These are phyloP conservation scores for Varanus salvator DNA, from an alignment of 2,113 vertebrate species.

Conservation along the genomic window DNA sequence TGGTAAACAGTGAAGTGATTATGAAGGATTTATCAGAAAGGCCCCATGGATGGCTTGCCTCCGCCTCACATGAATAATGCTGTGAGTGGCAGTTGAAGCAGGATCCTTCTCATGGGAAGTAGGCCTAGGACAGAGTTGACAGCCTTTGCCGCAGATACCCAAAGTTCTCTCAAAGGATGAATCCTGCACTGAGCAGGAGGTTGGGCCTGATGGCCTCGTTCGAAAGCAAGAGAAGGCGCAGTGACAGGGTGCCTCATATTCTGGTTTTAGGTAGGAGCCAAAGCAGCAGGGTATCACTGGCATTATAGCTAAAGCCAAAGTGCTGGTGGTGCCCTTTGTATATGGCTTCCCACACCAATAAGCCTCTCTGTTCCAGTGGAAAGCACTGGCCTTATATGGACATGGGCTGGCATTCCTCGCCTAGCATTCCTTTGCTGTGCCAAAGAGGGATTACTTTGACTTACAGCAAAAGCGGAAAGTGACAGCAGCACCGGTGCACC, in stretches of 20 bases:
- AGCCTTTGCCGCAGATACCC: not conserved
- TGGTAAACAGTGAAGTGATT: constrained; percentile 21
- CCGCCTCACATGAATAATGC: not conserved
- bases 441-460: not conserved
- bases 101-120: not conserved
- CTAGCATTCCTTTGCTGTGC: not conserved
- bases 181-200: too few relatives aligned
- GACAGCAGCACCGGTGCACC: not conserved
- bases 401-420: not conserved
- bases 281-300: not conserved
- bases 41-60: not conserved
- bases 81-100: not conserved
- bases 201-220: too few relatives aligned
- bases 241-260: not conserved
- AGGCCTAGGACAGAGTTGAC: not conserved
- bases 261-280: not conserved
- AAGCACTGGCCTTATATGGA: not conserved
- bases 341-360: not conserved
- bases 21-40: not conserved
- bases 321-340: not conserved
- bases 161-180: not conserved
- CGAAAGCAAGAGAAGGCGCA: not conserved
- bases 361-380: not conserved
- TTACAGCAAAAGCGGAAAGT: not conserved
- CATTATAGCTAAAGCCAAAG: not conserved